Percentiles rank a stretch among this genome's conserved stretches.
Conservation (phyloP, 2,888 invertebrate genomes). For the Drosophila nigricruria region DNA sequence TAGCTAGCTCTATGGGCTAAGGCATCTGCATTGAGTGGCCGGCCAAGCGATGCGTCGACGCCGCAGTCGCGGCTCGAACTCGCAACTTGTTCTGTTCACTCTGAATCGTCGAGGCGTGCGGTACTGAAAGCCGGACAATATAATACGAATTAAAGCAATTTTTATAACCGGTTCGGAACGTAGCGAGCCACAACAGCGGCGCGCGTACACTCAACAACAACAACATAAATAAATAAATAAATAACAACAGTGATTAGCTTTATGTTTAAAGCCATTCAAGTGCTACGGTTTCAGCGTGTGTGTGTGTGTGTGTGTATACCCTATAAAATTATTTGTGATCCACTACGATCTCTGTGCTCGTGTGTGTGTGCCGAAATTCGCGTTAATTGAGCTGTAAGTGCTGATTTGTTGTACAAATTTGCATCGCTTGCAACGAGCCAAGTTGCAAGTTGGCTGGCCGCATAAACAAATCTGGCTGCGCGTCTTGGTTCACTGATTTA, state of each 20-base stretch:
- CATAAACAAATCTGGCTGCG: constrained; percentile 79
- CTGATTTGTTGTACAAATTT: constrained; percentile 74
- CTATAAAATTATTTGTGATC: constrained; percentile 16
- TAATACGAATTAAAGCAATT: constrained; percentile 26
- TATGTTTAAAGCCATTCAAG: constrained; percentile 16
- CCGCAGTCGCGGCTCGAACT: constrained; percentile 54
- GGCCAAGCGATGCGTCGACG: constrained; percentile 41
- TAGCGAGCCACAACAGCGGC: constrained; percentile 36
- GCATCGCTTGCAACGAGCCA: constrained; percentile 57
- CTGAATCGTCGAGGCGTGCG: constrained; percentile 66
- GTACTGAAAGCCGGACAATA: constrained; percentile 61
- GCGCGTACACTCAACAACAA: constrained; percentile 27
- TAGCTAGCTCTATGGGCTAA: constrained; percentile 11
- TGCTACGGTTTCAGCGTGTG: constrained; percentile 9
- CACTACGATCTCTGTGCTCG: constrained; percentile 16
- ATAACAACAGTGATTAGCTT: constrained; percentile 19
- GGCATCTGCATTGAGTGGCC: constrained; percentile 44
- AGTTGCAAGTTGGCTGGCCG: constrained; percentile 27
- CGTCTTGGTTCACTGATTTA: constrained; percentile 81
- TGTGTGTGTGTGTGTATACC: constrained; percentile 2
- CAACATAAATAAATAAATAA: constrained; percentile 13
- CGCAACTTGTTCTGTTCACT: constrained; percentile 65
- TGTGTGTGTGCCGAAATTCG: constrained; percentile 23
- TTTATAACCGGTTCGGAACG: constrained; percentile 43
- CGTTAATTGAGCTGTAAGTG: constrained; percentile 76